Evolutionary conservation across 2,888 invertebrate species (phyloP).

Genomic region (Eristalinus sepulchralis): DNA sequence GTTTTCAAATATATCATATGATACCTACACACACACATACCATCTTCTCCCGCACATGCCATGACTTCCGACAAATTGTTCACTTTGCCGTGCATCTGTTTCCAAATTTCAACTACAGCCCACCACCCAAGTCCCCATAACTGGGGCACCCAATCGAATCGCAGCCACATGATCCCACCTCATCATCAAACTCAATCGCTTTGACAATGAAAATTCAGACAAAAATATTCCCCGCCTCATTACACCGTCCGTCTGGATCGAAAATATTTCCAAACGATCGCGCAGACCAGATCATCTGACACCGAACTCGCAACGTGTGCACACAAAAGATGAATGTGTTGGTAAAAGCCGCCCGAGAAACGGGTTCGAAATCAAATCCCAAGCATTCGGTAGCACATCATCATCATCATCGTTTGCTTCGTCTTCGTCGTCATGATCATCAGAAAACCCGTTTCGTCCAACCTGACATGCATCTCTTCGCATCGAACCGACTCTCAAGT

Average conservation of each 20-base stretch:
- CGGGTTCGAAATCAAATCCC: constrained; percentile 26
- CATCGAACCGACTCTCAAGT: constrained; percentile 28
- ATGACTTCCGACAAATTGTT: not conserved
- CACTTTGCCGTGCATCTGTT: not conserved
- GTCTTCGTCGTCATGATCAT: constrained; percentile 1
- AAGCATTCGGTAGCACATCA: constrained; percentile 35
- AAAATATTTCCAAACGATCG: constrained; percentile 16
- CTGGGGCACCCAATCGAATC: not conserved
- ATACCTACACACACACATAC: too few species aligned
- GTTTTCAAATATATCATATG: too few species aligned
- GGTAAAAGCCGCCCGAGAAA: constrained; percentile 34
- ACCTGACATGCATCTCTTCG: not conserved
- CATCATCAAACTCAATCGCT: not conserved
- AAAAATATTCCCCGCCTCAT: constrained; percentile 6
- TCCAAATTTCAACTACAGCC: not conserved
- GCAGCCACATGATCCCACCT: not conserved
- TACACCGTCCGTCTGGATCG: constrained; percentile 28
- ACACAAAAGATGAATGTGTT: not conserved
- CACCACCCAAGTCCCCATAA: not conserved
- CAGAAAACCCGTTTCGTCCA: constrained; percentile 31
- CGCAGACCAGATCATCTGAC: constrained; percentile 13
- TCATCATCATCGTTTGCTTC: not conserved
- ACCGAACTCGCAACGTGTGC: constrained; percentile 3
- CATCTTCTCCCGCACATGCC: too few species aligned
- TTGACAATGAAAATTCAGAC: constrained; percentile 9